Conservation (phyloP, 2,113 vertebrate species). For the Psettodes erumei region DNA sequence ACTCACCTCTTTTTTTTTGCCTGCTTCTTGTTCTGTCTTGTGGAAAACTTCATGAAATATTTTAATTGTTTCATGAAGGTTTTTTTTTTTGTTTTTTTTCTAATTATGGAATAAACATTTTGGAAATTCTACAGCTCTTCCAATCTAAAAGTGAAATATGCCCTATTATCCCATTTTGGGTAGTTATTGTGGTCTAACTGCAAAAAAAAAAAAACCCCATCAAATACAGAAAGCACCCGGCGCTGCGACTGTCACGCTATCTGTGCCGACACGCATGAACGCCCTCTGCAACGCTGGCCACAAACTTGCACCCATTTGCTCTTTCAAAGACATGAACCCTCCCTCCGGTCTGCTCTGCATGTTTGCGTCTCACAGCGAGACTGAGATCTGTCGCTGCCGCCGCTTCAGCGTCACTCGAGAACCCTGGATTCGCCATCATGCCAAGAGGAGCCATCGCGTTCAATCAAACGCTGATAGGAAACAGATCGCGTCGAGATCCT, state of each 20-base stretch:
- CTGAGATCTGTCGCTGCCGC: neutral
- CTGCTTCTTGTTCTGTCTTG: neutral
- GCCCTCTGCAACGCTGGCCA: neutral
- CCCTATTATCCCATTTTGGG: constrained; percentile 28
- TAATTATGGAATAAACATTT: constrained; percentile 39
- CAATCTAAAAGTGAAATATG: constrained; percentile 36
- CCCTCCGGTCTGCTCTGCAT: neutral
- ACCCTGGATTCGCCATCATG: constrained; percentile 25
- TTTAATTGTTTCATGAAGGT: constrained; percentile 34
- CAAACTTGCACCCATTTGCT: neutral
- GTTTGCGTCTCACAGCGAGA: constrained; percentile 33
- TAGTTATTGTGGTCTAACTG: constrained; percentile 37
- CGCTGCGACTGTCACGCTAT: constrained; percentile 16
- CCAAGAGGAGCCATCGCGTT: constrained; percentile 59
- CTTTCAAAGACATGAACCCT: neutral
- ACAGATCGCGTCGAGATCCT: constrained; percentile 52
- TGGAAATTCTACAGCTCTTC: constrained; percentile 16
- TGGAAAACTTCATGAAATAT: constrained; percentile 49
- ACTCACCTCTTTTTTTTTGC: constrained; percentile 3
- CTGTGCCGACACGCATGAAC: constrained; percentile 17
- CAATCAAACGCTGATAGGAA: constrained; percentile 57
- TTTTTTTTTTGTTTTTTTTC: constrained; percentile 45
- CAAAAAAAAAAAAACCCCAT: neutral
- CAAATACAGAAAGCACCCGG: constrained; percentile 10
- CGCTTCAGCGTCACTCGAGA: constrained; percentile 42